Evolutionary conservation across 53 echinoderm and acorn worm species (phyloP).

Genomic region (Zoroaster sp.): DNA sequence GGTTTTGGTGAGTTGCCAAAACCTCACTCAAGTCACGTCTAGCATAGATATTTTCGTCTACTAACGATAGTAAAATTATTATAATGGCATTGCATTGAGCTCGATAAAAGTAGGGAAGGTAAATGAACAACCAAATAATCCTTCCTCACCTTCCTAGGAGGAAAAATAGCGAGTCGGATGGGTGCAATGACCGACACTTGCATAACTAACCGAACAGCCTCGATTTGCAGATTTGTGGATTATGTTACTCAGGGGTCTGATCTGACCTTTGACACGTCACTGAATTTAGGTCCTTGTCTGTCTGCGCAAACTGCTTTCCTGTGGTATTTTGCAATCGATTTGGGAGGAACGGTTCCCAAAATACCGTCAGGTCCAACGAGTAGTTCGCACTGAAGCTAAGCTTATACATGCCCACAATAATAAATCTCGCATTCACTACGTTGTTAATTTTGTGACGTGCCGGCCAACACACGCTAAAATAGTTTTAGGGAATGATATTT

Average conservation of each 20-base stretch:
- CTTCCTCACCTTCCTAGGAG: neutral
- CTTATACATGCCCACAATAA: too few relatives aligned
- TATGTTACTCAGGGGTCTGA: conserved; percentile 38
- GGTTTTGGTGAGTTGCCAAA: neutral
- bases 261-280: conserved; percentile 1
- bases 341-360: neutral
- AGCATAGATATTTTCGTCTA: too few relatives aligned
- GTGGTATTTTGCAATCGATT: neutral
- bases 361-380: too few relatives aligned
- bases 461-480: too few relatives aligned
- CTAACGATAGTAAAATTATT: too few relatives aligned
- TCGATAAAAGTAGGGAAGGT: too few relatives aligned
- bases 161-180: neutral
- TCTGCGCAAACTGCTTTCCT: neutral
- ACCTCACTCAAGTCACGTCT: neutral
- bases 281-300: conserved; percentile 15
- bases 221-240: neutral
- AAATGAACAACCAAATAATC: too few relatives aligned
- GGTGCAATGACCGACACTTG: conserved; percentile 39
- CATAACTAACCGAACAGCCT: neutral
- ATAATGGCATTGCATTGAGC: too few relatives aligned
- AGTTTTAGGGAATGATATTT: too few relatives aligned
- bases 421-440: too few relatives aligned
- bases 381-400: too few relatives aligned
- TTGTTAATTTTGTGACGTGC: too few relatives aligned